Conservation (phyloP, 2,797 vertebrate genomes). For the Lagodon rhomboides region DNA sequence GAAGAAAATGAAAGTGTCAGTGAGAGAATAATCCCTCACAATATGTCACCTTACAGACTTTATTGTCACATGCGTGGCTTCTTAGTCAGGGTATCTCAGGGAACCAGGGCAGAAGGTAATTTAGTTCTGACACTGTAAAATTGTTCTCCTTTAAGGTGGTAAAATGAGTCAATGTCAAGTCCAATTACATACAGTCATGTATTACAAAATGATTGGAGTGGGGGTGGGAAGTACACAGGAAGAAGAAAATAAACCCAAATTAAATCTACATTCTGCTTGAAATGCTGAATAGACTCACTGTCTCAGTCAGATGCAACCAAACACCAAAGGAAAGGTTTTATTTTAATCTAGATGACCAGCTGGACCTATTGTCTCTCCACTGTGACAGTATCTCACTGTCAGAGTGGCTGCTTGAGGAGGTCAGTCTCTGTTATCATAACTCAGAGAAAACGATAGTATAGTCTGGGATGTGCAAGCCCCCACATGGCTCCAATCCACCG, state of each 20-base stretch:
- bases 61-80: conserved; percentile 22
- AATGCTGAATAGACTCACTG: neutral
- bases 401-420: conserved; percentile 41
- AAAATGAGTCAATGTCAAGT: conserved; percentile 20
- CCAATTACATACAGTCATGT: neutral
- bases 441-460: conserved; percentile 49
- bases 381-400: conserved; percentile 36
- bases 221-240: neutral
- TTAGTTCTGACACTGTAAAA: conserved; percentile 8
- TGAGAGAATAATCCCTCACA: neutral
- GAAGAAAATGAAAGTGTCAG: conserved; percentile 5
- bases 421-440: conserved; percentile 58
- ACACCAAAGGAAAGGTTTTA: conserved; percentile 1
- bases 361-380: conserved; percentile 15
- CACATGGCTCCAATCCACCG: conserved; percentile 31
- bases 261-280: neutral
- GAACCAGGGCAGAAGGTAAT: neutral
- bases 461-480: conserved; percentile 40
- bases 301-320: neutral
- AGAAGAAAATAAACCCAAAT: conserved; percentile 2
- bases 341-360: conserved; percentile 35
- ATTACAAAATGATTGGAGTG: conserved; percentile 8
- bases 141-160: conserved; percentile 23
- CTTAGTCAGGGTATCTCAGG: neutral
- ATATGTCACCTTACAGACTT: conserved; percentile 20